Conservation (phyloP, 2,797 vertebrate species). For the Sebastes trivittatus region DNA sequence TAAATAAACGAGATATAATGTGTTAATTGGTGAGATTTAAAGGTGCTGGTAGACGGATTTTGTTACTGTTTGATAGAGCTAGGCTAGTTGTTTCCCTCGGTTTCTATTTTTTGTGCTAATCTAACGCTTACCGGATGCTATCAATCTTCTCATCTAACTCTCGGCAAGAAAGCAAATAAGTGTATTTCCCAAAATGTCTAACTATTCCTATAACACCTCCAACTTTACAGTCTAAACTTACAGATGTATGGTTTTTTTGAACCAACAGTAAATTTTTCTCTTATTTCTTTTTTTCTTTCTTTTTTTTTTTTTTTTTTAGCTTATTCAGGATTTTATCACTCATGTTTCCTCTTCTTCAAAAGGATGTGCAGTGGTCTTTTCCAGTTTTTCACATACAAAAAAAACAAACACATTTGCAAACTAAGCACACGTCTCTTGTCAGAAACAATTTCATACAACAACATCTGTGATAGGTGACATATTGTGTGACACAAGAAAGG, state of each 20-base stretch:
- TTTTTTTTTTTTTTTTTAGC: constrained; percentile 42
- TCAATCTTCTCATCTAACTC: not conserved
- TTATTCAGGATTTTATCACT: constrained; percentile 68
- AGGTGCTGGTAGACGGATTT: not conserved
- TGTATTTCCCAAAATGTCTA: not conserved
- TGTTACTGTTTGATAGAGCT: not conserved
- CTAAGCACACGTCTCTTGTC: constrained; percentile 30
- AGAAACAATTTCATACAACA: constrained; percentile 51
- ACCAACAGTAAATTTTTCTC: constrained; percentile 14
- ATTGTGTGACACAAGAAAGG: constrained; percentile 53
- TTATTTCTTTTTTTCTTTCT: not conserved
- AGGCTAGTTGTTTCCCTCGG: not conserved
- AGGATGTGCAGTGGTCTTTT: constrained; percentile 80
- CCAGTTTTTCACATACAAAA: constrained; percentile 73
- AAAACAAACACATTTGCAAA: constrained; percentile 48
- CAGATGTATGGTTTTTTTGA: constrained; percentile 3
- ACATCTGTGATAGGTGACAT: constrained; percentile 30
- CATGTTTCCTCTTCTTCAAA: constrained; percentile 51
- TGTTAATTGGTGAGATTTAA: not conserved
- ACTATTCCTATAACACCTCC: constrained; percentile 13
- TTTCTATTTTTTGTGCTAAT: not conserved
- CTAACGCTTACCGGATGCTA: not conserved
- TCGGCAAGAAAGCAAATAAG: not conserved
- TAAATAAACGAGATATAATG: not conserved
- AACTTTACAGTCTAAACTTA: constrained; percentile 44